These are phyloP conservation scores for Anthoscopus minutus DNA, from an alignment of 2,113 vertebrate species.

Conservation along the genomic window DNA sequence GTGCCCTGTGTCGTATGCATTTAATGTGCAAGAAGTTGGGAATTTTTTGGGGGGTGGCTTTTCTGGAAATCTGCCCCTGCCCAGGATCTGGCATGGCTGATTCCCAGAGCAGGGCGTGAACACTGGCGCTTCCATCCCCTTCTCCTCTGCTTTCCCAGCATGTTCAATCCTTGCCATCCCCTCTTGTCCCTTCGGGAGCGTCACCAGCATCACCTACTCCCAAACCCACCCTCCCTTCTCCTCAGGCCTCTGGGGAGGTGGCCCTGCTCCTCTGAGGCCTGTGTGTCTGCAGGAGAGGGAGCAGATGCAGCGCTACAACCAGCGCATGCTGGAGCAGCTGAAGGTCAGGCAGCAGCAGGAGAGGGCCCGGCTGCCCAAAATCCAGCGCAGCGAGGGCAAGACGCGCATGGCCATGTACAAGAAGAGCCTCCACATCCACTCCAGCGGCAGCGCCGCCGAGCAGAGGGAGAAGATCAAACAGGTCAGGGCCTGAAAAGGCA, in stretches of 20 bases:
- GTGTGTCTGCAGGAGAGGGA: slow-evolving; percentile 80
- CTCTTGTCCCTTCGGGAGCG: not conserved
- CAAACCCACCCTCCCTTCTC: not conserved
- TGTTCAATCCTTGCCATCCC: not conserved
- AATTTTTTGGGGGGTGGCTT: not conserved
- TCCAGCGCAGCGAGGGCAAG: slow-evolving; percentile 91
- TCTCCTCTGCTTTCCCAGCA: not conserved
- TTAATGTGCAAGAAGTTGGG: not conserved
- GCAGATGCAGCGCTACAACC: slow-evolving; percentile 97
- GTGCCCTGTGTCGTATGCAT: not conserved
- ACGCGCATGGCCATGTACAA: slow-evolving; percentile 97
- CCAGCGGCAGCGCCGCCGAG: slow-evolving; percentile 75
- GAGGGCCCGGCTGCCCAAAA: slow-evolving; percentile 86
- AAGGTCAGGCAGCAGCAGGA: slow-evolving; percentile 88
- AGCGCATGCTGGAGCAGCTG: slow-evolving; percentile 89
- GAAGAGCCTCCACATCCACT: slow-evolving; percentile 93
- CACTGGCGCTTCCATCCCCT: not conserved
- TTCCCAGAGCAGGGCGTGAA: not conserved
- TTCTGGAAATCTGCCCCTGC: not conserved
- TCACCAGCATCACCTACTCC: not conserved
- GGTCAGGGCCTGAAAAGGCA: slow-evolving; percentile 61
- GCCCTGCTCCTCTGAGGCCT: not conserved
- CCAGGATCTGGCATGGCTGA: too few species aligned
- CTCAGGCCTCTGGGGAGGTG: not conserved
- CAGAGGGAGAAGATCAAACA: slow-evolving; percentile 91